Percentiles rank a stretch among this genome's conserved stretches.
These are phyloP conservation scores for Brachyhypopomus occidentalis DNA, from an alignment of 2,113 vertebrate species.

Conservation along the genomic window DNA sequence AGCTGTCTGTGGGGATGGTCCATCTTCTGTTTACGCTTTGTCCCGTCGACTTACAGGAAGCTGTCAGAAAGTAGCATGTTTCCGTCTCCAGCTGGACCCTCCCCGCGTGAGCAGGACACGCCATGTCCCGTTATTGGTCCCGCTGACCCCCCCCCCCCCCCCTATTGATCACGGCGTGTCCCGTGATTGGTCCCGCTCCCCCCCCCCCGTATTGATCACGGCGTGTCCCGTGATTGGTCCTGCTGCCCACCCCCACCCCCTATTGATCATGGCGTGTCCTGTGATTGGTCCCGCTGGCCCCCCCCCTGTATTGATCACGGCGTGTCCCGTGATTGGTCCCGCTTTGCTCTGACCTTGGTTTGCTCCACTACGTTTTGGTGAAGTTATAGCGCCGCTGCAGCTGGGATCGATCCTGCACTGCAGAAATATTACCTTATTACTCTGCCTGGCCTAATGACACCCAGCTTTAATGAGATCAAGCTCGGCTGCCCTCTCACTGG, in stretches of 20 bases:
- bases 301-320: conserved; percentile 24
- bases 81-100: conserved; percentile 18
- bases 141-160: too few relatives aligned
- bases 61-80: neutral
- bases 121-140: too few relatives aligned
- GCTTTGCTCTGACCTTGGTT: conserved; percentile 34
- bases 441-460: neutral
- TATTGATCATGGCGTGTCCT: conserved; percentile 20
- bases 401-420: neutral
- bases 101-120: neutral
- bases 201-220: conserved; percentile 33
- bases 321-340: conserved; percentile 11
- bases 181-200: conserved; percentile 18
- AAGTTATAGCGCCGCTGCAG: conserved; percentile 25
- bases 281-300: conserved; percentile 18
- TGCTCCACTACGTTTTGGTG: conserved; percentile 2
- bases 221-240: conserved; percentile 33
- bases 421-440: conserved; percentile 34
- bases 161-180: conserved; percentile 25
- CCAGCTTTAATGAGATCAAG: conserved; percentile 1
- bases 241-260: neutral
- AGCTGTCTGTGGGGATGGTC: neutral
- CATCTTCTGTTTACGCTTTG: neutral
- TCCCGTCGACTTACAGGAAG: neutral
- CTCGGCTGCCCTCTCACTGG: neutral